A percentile compares a stretch with the other conserved stretches of the same genome.
phyloP scores from a whole-genome alignment of 1,140 invertebrate genomes.

The Psilanteris sp. region DNA sequence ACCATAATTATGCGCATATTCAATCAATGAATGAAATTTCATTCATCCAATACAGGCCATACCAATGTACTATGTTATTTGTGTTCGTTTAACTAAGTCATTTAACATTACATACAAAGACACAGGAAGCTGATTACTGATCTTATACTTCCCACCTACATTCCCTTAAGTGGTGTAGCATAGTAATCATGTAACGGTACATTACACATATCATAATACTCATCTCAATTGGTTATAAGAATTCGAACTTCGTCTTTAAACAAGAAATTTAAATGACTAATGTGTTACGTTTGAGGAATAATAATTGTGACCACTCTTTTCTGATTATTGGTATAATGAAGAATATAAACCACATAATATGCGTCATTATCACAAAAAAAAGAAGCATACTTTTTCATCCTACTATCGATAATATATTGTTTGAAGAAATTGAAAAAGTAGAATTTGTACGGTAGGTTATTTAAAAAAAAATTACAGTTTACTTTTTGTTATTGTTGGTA shows the following conservation, averaged over 20 bases:
- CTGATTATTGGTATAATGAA: conserved; percentile 23
- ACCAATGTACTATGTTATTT: conserved; percentile 11
- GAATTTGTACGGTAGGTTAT: no score
- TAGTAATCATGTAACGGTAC: conserved; percentile 77
- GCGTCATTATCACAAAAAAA: conserved; percentile 2
- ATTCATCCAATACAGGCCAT: conserved; percentile 13
- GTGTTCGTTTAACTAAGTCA: conserved; percentile 31
- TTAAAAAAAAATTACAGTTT: no score
- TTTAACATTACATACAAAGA: conserved; percentile 42
- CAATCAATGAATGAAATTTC: conserved; percentile 21
- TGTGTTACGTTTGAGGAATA: conserved; percentile 29
- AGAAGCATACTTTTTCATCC: not conserved
- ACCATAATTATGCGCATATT: no score
- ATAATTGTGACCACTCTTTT: conserved; percentile 45
- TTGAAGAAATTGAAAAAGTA: no score
- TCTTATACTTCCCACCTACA: conserved; percentile 73
- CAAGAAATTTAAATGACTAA: conserved; percentile 38
- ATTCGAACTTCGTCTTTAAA: conserved; percentile 41
- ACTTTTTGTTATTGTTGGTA: no score
- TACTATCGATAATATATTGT: no score
- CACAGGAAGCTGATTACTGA: conserved; percentile 64
- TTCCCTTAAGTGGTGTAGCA: conserved; percentile 69
- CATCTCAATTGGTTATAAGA: conserved; percentile 65
- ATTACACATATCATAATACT: conserved; percentile 68
- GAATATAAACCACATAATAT: conserved; percentile 10